phyloP scores from a whole-genome alignment of 2,888 invertebrate genomes.

The Eristalis tenax region DNA sequence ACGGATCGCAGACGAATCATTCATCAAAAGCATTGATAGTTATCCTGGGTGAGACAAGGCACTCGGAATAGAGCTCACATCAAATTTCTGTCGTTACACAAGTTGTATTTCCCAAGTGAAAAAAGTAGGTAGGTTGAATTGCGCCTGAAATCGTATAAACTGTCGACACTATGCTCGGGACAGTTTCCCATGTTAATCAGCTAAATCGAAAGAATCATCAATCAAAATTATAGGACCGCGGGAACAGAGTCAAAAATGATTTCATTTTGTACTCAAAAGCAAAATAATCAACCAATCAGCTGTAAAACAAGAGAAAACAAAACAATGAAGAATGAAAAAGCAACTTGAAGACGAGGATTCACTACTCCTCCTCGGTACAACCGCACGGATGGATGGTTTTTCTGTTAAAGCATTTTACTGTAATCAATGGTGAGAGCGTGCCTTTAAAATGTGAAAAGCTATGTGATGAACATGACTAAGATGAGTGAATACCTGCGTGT shows the following conservation, averaged over 20 bases:
- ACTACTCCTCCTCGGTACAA: not conserved
- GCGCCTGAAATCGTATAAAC: no score
- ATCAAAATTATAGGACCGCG: no score
- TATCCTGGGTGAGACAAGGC: no score
- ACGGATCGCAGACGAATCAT: no score
- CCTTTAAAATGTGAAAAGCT: conserved; percentile 21
- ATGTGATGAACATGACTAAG: conserved; percentile 18
- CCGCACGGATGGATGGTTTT: not conserved
- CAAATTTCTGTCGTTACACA: no score
- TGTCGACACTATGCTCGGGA: no score
- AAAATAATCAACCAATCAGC: not conserved
- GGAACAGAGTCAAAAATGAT: not conserved
- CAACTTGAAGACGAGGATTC: not conserved
- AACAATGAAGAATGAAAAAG: not conserved
- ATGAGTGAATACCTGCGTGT: conserved; percentile 40
- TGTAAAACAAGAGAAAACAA: not conserved
- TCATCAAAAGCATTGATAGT: no score
- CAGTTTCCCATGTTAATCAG: no score
- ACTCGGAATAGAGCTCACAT: no score
- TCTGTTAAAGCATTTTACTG: not conserved
- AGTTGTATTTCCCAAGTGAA: no score
- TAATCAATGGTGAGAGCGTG: conserved; percentile 16
- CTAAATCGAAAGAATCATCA: no score
- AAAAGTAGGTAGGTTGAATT: no score
- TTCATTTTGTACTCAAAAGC: not conserved